Base-by-base conservation (phyloP, 2,888 invertebrate species). In the Caenorhabditis becei region DNA sequence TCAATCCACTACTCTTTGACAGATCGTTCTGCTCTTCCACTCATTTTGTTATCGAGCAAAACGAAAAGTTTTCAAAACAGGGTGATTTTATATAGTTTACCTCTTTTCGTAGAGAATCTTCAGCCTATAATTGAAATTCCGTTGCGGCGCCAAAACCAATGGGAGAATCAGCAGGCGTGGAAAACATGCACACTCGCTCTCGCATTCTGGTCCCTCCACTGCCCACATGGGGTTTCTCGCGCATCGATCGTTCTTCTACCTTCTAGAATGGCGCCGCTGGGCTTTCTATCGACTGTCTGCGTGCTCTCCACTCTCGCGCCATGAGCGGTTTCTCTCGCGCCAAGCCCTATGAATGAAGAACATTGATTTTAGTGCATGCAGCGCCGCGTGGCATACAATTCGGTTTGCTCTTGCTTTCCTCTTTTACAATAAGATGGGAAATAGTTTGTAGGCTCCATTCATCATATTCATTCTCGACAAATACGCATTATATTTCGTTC, bases 161-260 rank as follows among this genome's bases (percentile, higher is more conserved):
- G 10, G 41, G 3, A 41, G 3, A 41, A 10, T 10, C 14, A 41
- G 41, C 41, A 3, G 16, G 41, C 41, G 41, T 5, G 16, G 41
- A 41, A 41, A 41, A 41, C 10, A 10, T 16, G 41, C 41, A 41
- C 41, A 41, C 41, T 10, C 16, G 11, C 41, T 41, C 41, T 41
- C 41, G 41, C 41, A 16, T 41, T 16, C 41, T 41, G 16, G 20
- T 49, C 18, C 23, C 49, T 49, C 49, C 20, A 5, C 49, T 2
- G 4, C 20, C 11, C 16, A 4, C n/a, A 16, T 44, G 3, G 3
- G 7, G 10, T 11, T 44, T 44, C 16, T 44, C 7, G 8, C 23
- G 51, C 24, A 51, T 51, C 51, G 51, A 51, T 54, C 32, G 28
- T 10, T 28, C 26, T 53, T 26, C 32, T 54, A n/a, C 51, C 51